These are phyloP conservation scores for Anhinga anhinga DNA, from an alignment of 2,113 vertebrate species.

Conservation along the genomic window DNA sequence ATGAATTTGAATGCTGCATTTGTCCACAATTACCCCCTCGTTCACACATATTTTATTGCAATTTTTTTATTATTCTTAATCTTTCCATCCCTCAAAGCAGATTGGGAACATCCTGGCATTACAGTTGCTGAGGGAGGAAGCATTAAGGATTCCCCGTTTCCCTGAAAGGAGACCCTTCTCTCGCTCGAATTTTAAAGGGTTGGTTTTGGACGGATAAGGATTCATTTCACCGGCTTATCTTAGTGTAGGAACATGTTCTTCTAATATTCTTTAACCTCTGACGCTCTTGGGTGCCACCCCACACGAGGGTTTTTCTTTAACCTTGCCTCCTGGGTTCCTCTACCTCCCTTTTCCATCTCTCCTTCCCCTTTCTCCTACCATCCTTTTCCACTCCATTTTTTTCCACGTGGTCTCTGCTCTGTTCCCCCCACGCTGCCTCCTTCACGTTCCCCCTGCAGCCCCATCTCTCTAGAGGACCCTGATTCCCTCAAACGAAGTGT, in stretches of 20 bases:
- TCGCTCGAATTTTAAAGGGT: conserved; percentile 60
- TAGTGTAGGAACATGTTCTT: conserved; percentile 58
- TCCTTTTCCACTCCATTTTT: not conserved
- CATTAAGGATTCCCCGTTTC: conserved; percentile 88
- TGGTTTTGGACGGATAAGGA: conserved; percentile 75
- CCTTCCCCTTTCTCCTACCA: not conserved
- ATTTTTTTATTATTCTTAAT: conserved; percentile 92
- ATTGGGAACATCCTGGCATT: conserved; percentile 98
- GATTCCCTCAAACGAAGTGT: not conserved
- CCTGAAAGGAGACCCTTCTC: conserved; percentile 77
- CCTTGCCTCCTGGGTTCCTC: not conserved
- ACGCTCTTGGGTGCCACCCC: not conserved
- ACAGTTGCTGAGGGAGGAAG: conserved; percentile 85
- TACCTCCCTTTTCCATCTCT: not conserved
- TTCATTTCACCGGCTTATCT: conserved; percentile 75
- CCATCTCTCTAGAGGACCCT: not conserved
- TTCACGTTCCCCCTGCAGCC: not conserved
- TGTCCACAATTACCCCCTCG: conserved; percentile 99
- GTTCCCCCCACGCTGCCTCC: not conserved
- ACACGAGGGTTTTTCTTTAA: not conserved
- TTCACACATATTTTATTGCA: conserved; percentile 98
- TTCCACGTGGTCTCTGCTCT: not conserved
- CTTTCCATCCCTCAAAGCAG: conserved; percentile 96
- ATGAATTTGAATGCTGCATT: conserved; percentile 99
- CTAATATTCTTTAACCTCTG: not conserved